Base-by-base conservation (phyloP, 2,797 vertebrate genomes). In the Cossypha niveicapilla region DNA sequence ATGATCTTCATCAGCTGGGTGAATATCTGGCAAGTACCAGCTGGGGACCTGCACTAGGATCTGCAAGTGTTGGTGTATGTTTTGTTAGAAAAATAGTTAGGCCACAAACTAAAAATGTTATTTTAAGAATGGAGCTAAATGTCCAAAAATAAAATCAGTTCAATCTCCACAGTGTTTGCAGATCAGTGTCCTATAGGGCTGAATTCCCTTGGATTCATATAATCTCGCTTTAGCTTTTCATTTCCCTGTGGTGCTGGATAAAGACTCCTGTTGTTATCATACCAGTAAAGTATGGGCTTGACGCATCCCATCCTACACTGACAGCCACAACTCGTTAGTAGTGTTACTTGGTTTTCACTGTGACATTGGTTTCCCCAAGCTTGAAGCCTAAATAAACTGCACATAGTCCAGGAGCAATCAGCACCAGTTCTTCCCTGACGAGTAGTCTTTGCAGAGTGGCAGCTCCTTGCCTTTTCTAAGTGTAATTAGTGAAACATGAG, bases 311-410 rank as follows among this genome's bases (percentile, higher is more conserved):
- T 94, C 88, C 66, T 96, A 93, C 96, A 93, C 92, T 95, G 96
- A 97, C 96, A 96, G 93, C 92, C 90, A 77, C 91, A 95, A 97
- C 95, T 97, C 90, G 77, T 97, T 97, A 97, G 96, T 90, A 73
- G 44, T 80, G 73, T 88, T 93, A 67, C 81, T 97, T 92, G 62
- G 90, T 96, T 97, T 94, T 93, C 95, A 68, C 76, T 93, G 92
- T 97, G 97, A 97, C 94, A 90, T 91, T 90, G 76, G 80, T 93
- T 98, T 97, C 80, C 90, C 88, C 88, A 90, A 93, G 90, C 87
- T n/a, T 27, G 91, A 84, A 93, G 44, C 91, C 90, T 94, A 90
- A 96, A 95, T 94, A 95, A 95, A 96, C 90, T 60, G 66, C 84
- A 47, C 39, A 6, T 62, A 86, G 80, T 68, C 47, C 77, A 34